These are phyloP conservation scores for Megathymus violae DNA, from an alignment of 1,140 invertebrate genomes.

Conservation along the genomic window DNA sequence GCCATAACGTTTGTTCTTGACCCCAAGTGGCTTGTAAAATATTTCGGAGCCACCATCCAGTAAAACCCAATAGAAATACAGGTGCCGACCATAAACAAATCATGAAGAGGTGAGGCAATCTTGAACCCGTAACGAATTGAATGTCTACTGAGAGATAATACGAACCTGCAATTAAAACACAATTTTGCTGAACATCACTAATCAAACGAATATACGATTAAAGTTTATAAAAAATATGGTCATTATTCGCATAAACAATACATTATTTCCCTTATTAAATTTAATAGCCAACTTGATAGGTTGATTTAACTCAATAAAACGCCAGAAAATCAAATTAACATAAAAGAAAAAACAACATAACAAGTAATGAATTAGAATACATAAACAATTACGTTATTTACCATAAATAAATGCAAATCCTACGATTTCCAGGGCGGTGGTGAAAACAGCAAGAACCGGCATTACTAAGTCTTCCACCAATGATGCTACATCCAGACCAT, in stretches of 20 bases:
- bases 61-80: constrained; percentile 57
- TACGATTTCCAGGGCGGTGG: constrained; percentile 64
- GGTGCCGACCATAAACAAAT: constrained; percentile 63
- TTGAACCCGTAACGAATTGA: constrained; percentile 70
- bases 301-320: too few species aligned
- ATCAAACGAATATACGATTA: too few species aligned
- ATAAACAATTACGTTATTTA: too few species aligned
- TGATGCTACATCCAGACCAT: constrained; percentile 54
- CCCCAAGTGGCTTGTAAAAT: constrained; percentile 54
- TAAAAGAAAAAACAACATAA: background rate
- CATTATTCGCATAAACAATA: too few species aligned
- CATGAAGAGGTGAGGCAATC: constrained; percentile 61
- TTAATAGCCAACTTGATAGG: too few species aligned
- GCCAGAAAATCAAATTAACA: constrained; percentile 3
- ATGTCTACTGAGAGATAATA: constrained; percentile 67
- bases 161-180: constrained; percentile 59
- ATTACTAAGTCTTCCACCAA: constrained; percentile 65
- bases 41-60: constrained; percentile 69
- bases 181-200: too few species aligned
- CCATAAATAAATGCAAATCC: constrained; percentile 78
- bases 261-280: too few species aligned
- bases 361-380: background rate
- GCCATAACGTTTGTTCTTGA: constrained; percentile 59
- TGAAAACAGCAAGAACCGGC: constrained; percentile 62
- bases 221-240: too few species aligned